phyloP scores from a whole-genome alignment of 2,113 vertebrate genomes.

The Brachyistius frenatus region DNA sequence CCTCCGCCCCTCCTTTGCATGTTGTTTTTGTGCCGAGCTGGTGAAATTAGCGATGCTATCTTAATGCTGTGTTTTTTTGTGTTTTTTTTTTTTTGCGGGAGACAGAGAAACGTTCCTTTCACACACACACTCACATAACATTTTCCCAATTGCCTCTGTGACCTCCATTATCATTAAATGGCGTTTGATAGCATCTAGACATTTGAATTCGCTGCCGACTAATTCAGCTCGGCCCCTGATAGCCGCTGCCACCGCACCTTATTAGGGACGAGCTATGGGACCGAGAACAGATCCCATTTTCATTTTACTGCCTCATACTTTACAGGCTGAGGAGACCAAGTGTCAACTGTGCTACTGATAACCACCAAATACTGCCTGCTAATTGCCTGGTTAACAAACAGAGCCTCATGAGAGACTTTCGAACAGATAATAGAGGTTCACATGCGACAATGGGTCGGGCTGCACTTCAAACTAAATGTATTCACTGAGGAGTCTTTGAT shows the following conservation, averaged over 20 bases:
- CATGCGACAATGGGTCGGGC: constrained; percentile 47
- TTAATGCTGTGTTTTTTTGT: constrained; percentile 37
- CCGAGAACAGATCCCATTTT: constrained; percentile 68
- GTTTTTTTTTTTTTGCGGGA: constrained; percentile 34
- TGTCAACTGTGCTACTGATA: constrained; percentile 71
- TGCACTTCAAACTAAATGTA: constrained; percentile 42
- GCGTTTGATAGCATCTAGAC: constrained; percentile 73
- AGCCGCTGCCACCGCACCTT: constrained; percentile 71
- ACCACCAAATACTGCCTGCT: constrained; percentile 62
- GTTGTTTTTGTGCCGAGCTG: constrained; percentile 66
- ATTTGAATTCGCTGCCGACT: constrained; percentile 75
- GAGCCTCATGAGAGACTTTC: constrained; percentile 68
- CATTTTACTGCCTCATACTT: constrained; percentile 78
- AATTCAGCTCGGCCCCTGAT: constrained; percentile 67
- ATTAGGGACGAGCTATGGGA: constrained; percentile 74
- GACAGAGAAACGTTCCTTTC: constrained; percentile 66
- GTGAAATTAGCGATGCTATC: constrained; percentile 77
- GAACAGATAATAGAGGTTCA: constrained; percentile 70
- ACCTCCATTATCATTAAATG: constrained; percentile 78
- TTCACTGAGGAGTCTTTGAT: constrained; percentile 1
- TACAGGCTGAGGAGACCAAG: constrained; percentile 62
- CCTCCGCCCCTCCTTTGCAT: constrained; percentile 6
- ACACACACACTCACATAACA: constrained; percentile 38
- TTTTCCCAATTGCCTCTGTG: constrained; percentile 70
- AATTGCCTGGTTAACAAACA: constrained; percentile 78